phyloP scores from a whole-genome alignment of 2,113 vertebrate species.

The Fulica atra region DNA sequence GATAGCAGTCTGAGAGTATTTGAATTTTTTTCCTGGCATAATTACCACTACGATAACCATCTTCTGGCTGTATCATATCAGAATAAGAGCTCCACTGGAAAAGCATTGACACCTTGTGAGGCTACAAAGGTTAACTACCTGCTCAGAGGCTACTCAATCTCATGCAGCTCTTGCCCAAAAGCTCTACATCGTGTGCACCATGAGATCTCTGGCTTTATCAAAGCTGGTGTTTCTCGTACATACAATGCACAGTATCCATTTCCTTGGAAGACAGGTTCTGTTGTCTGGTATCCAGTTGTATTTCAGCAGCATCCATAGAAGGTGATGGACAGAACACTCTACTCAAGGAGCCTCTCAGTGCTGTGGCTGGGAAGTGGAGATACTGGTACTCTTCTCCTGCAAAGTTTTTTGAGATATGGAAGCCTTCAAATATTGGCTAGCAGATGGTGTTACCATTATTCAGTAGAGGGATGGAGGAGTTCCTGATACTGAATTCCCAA shows the following conservation, averaged over 20 bases:
- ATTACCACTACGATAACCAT: background rate
- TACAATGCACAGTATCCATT: background rate
- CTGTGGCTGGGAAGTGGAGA: background rate
- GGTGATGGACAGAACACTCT: background rate
- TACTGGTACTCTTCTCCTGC: background rate
- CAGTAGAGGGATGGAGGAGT: background rate
- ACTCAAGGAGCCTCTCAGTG: background rate
- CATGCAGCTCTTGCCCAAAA: background rate
- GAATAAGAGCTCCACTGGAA: background rate
- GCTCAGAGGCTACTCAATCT: background rate
- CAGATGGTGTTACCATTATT: background rate
- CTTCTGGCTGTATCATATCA: background rate
- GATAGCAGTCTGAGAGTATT: background rate
- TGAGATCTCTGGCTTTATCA: background rate
- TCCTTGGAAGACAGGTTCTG: background rate
- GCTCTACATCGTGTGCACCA: accelerated
- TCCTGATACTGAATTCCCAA: background rate
- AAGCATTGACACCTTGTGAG: background rate
- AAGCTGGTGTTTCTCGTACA: background rate
- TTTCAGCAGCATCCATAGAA: background rate
- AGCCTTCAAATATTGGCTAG: background rate
- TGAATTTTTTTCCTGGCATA: background rate
- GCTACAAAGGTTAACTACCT: accelerated
- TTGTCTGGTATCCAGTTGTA: background rate
- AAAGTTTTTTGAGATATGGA: background rate